Base-by-base conservation (phyloP, 2,888 invertebrate species). In the Leptopilina syphax region DNA sequence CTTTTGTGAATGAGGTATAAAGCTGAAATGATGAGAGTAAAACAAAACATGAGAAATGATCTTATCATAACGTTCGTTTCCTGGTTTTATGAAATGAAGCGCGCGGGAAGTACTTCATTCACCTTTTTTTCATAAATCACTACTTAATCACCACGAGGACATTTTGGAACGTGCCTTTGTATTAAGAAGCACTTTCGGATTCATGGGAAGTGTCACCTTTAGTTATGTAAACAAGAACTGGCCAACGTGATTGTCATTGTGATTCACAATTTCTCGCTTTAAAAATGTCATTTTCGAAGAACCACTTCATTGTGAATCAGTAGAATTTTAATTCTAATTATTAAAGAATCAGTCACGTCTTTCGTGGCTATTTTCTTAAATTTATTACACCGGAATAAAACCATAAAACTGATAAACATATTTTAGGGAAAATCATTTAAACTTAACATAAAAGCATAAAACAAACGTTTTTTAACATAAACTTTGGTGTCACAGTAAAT, bases 141-240 rank as follows among this genome's bases (percentile, higher is more conserved):
- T 73, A 54, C 57, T 54, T 73, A 57, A 73, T 73, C 47, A 73
- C 70, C 70, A 73, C 12, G n/a, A 57, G 13, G 9, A 73, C 54
- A 54, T 73, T 73, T 73, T 73, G 70, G 82, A 73, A 73, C 70
- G 70, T 73, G 70, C 70, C 70, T 73, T 8, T 54, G 77, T 77
- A 76, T 70, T 80, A 77, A 79, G 81, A 82, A 81, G 80, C 80
- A 82, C 88, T 89, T 90, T 90, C 84, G 86, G 86, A 90, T 90
- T 89, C 90, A 84, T 81, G 82, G 81, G 85, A 84, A 86, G 89
- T 87, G 86, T 85, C 85, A 76, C 83, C 80, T 34, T 85, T 84
- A 87, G 86, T 86, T 88, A 90, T 90, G 89, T 90, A 90, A 90
- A 90, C 89, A 90, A 88, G 88, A 86, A 85, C 82, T 85, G 84